phyloP scores from a whole-genome alignment of 2,888 invertebrate species.

The Hypselothyrea guttata region DNA sequence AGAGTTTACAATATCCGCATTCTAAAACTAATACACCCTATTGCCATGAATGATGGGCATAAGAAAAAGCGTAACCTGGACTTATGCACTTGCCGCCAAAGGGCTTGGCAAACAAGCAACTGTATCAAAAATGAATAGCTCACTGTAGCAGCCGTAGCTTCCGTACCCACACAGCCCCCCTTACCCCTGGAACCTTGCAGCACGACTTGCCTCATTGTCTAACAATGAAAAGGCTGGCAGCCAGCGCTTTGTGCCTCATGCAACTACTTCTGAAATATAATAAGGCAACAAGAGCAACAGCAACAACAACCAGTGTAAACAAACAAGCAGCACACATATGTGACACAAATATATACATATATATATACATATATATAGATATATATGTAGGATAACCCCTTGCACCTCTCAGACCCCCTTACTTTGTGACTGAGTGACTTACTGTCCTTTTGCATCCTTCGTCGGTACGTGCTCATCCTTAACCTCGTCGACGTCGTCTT shows the following conservation, averaged over 20 bases:
- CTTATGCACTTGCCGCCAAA: constrained; percentile 53
- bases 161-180: background rate
- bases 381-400: background rate
- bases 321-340: constrained; percentile 40
- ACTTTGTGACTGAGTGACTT: constrained; percentile 12
- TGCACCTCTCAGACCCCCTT: constrained; percentile 9
- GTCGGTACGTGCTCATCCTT: constrained; percentile 33
- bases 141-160: constrained; percentile 21
- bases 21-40: too few relatives aligned
- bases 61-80: constrained; percentile 13
- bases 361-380: background rate
- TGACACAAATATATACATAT: constrained; percentile 23
- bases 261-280: constrained; percentile 63
- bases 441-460: constrained; percentile 34
- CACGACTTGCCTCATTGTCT: constrained; percentile 36
- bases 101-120: constrained; percentile 55
- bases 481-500: constrained; percentile 46
- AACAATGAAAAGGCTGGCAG: constrained; percentile 64
- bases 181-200: background rate
- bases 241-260: constrained; percentile 49
- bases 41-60: too few relatives aligned
- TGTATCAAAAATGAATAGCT: constrained; percentile 68
- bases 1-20: constrained; percentile 15
- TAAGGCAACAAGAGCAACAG: constrained; percentile 58
- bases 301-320: constrained; percentile 56